Evolutionary conservation across 2,113 vertebrate species (phyloP).

Genomic region (Myotis lucifugus): DNA sequence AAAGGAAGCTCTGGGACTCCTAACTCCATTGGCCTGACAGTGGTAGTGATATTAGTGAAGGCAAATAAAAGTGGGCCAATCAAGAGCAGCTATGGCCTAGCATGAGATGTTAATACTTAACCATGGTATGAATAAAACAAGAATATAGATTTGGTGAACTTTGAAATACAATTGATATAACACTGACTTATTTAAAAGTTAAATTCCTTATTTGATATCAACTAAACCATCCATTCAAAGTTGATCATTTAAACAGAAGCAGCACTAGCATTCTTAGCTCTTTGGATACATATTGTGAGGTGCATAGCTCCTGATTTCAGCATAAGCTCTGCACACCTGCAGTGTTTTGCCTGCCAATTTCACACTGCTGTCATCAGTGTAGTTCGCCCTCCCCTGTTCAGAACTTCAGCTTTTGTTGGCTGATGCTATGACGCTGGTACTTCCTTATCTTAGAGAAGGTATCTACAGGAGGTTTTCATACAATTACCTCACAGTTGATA

Average conservation of each 20-base stretch:
- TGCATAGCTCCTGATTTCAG: not conserved
- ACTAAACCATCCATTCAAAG: not conserved
- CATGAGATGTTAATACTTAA: not conserved
- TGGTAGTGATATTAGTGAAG: not conserved
- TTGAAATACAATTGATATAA: not conserved
- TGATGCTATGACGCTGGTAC: not conserved
- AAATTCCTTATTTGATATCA: not conserved
- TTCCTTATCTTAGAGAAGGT: not conserved
- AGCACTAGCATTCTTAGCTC: not conserved
- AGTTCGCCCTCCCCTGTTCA: fast-evolving
- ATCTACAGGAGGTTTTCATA: not conserved
- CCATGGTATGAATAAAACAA: not conserved
- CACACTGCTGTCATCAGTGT: fast-evolving
- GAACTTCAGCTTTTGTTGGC: not conserved
- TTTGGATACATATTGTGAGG: fast-evolving
- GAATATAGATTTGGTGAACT: not conserved
- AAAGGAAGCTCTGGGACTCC: conserved; percentile 80
- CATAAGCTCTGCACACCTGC: not conserved
- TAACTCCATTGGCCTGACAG: conserved; percentile 43
- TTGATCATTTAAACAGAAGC: not conserved
- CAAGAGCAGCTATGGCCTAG: not conserved
- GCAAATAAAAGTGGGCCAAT: not conserved
- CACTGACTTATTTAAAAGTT: not conserved
- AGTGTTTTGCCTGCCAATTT: not conserved
- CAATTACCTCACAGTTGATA: not conserved